Evolutionary conservation across 2,888 invertebrate species (phyloP).

Genomic region (Ceraclea dissimilis): DNA sequence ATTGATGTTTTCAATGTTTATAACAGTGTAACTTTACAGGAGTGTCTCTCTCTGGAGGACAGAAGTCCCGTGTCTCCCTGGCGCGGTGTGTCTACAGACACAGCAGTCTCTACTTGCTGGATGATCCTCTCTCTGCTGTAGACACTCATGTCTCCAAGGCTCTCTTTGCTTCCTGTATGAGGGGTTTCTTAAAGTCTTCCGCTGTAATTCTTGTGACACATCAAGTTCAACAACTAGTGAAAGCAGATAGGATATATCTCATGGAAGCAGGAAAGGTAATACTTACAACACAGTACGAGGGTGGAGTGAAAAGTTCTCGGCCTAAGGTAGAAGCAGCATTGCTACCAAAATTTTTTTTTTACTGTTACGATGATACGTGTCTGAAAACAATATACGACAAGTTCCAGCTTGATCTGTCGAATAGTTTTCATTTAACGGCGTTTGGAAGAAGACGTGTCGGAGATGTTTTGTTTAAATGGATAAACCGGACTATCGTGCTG

Average conservation of each 20-base stretch:
- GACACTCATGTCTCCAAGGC: conserved; percentile 57
- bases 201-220: conserved; percentile 58
- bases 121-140: conserved; percentile 55
- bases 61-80: conserved; percentile 52
- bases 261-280: conserved; percentile 38
- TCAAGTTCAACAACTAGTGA: conserved; percentile 53
- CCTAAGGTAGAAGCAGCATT: too few species aligned
- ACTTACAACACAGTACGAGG: too few species aligned
- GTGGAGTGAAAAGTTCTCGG: too few species aligned
- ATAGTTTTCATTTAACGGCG: too few species aligned
- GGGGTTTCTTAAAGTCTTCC: conserved; percentile 45
- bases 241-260: conserved; percentile 41
- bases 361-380: too few species aligned
- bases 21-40: conserved; percentile 32
- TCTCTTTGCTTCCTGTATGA: conserved; percentile 35
- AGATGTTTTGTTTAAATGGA: too few species aligned
- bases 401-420: too few species aligned
- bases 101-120: conserved; percentile 56
- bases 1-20: too few species aligned
- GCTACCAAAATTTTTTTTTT: too few species aligned
- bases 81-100: conserved; percentile 52
- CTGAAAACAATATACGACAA: too few species aligned
- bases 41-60: conserved; percentile 60
- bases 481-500: too few species aligned
- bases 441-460: too few species aligned